Evolutionary conservation across 2,888 invertebrate genomes (phyloP).

Genomic region (Orchesella flavescens): DNA sequence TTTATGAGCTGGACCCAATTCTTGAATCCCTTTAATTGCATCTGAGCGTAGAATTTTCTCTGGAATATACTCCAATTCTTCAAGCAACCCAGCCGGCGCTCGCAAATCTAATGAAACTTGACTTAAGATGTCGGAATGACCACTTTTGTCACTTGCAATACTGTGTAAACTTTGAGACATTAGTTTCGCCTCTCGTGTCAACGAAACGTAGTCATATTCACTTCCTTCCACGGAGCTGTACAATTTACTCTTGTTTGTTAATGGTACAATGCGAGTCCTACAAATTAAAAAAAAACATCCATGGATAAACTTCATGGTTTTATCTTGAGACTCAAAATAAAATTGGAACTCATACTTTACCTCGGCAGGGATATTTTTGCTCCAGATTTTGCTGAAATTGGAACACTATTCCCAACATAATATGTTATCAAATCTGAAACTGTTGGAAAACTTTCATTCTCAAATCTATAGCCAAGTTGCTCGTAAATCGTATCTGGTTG

Average conservation of each 20-base stretch:
- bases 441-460: conserved; percentile 93
- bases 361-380: conserved; percentile 90
- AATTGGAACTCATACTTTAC: conserved; percentile 34
- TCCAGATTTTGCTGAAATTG: conserved; percentile 90
- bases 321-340: no score
- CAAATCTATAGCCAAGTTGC: conserved; percentile 92
- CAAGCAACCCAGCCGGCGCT: conserved; percentile 64
- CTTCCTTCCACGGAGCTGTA: conserved; percentile 34
- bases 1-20: conserved; percentile 22
- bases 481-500: conserved; percentile 94
- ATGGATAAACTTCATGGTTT: neutral
- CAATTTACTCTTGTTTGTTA: conserved; percentile 44
- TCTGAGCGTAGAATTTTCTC: conserved; percentile 41
- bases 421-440: conserved; percentile 94
- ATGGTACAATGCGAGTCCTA: conserved; percentile 34
- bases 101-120: conserved; percentile 67
- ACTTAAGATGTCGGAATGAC: conserved; percentile 64
- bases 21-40: conserved; percentile 21
- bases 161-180: conserved; percentile 60
- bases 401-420: conserved; percentile 91
- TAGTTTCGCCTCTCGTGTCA: conserved; percentile 48
- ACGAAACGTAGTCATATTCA: conserved; percentile 65
- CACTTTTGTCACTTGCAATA: conserved; percentile 65
- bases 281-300: neutral
- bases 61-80: conserved; percentile 68